Evolutionary conservation across 2,113 vertebrate species (phyloP), one percentile per base, ranked within the genome.

Genomic region (Smithornis capensis): DNA sequence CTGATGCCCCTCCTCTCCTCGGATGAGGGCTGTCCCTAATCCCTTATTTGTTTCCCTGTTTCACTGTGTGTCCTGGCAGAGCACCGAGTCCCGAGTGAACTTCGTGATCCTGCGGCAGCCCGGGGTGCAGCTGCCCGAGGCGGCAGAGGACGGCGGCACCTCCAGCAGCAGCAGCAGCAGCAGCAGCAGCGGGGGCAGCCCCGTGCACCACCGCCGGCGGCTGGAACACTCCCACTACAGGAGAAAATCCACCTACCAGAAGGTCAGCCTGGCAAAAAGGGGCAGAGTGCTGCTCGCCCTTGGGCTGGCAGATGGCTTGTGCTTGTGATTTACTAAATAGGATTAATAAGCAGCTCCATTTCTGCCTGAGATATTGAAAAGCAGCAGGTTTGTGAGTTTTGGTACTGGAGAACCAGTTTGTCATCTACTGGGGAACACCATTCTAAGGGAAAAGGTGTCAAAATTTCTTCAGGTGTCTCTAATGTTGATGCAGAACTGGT

Each of bases 81-180:
- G 89, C 80, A 99, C 98, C 28, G 99, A 99, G 92, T 97, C 98
- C 53, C 97, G 98, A 40, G 99, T 99, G 83, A 99, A 99, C 97
- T 99, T 99, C 90, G 98, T 99, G 67, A 98, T 99, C 70, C 97
- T 99, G 97, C 97, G 99, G 88, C 97, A 97, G 70, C 56, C 92
- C 6, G 98, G 94, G 1, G 7, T 85, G 5, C 96, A 96, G 87
- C 70, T 96, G 14, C 57, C 80, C 0, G 97, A 99, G 24, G 18
- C 91, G 6, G 91, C 52, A 60, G 99, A 99, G 73, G 99, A 99
- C 12, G 96, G 96, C 67, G 97, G 97, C 78, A 96, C 94, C 29
- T 96, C 95, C 9, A 95, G 94, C 80, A 96, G 97, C 83, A 96
- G 96, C 83, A 95, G 96, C 44, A 97, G 97, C 27, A 44, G 73